These are phyloP conservation scores for Brachypalpus laphriformis DNA, from an alignment of 2,888 invertebrate species.

Conservation along the genomic window DNA sequence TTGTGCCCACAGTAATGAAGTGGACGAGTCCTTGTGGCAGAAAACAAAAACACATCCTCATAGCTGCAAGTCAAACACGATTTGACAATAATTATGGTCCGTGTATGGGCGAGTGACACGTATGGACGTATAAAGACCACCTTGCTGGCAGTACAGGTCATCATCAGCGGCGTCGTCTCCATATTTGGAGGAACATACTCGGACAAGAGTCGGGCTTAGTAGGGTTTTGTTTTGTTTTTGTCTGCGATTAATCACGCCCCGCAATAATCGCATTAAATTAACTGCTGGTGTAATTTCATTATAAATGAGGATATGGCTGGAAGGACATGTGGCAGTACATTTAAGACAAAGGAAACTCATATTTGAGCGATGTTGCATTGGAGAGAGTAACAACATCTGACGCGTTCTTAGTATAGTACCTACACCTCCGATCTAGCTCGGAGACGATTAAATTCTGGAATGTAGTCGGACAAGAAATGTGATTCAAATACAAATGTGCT, in stretches of 20 bases:
- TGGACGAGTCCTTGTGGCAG: slow-evolving; percentile 53
- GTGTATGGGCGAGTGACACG: slow-evolving; percentile 51
- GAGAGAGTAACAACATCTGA: slow-evolving; percentile 6
- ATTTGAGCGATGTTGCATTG: neutral
- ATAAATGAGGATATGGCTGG: slow-evolving; percentile 52
- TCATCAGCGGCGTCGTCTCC: slow-evolving; percentile 46
- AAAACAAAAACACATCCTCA: slow-evolving; percentile 41
- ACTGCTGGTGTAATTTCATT: slow-evolving; percentile 52
- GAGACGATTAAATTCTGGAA: neutral
- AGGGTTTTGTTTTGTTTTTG: neutral
- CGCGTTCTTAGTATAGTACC: neutral
- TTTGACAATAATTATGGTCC: slow-evolving; percentile 60
- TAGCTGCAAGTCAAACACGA: slow-evolving; percentile 57
- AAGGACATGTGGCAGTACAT: slow-evolving; percentile 44
- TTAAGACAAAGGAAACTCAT: slow-evolving; percentile 31
- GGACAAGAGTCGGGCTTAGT: neutral
- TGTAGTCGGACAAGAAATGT: slow-evolving; percentile 15
- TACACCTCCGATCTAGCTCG: slow-evolving; percentile 15
- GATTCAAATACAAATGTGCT: slow-evolving; percentile 12
- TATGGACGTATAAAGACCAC: slow-evolving; percentile 59
- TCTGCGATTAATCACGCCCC: slow-evolving; percentile 62
- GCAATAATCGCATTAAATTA: slow-evolving; percentile 70
- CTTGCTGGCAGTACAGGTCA: slow-evolving; percentile 53
- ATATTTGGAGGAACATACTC: neutral
- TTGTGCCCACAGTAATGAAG: slow-evolving; percentile 55